Evolutionary conservation across 2,113 vertebrate genomes (phyloP).

Genomic region (Hipposideros armiger): DNA sequence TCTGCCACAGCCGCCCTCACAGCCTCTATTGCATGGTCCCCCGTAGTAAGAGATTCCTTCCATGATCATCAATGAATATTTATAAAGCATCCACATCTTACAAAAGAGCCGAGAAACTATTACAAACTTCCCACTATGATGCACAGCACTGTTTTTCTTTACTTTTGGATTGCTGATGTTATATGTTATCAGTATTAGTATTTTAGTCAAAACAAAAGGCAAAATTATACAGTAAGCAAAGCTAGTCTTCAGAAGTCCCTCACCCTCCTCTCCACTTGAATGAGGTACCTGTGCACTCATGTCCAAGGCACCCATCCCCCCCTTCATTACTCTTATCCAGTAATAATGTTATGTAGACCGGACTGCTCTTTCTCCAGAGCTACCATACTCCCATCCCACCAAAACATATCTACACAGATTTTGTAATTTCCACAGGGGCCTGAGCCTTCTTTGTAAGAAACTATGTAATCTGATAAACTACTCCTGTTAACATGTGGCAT

Average conservation of each 20-base stretch:
- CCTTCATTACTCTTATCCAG: background rate
- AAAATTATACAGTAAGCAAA: conserved; percentile 23
- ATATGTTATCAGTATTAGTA: background rate
- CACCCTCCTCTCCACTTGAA: background rate
- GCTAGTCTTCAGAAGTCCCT: background rate
- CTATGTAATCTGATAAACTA: conserved; percentile 24
- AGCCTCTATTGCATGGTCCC: background rate
- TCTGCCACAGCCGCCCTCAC: background rate
- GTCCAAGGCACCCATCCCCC: background rate
- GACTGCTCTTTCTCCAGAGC: background rate
- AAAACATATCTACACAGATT: background rate
- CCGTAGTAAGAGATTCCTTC: background rate
- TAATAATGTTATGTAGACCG: background rate
- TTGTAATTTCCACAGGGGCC: background rate
- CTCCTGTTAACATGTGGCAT: background rate
- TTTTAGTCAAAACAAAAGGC: background rate
- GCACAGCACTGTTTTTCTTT: conserved; percentile 17
- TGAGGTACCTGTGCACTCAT: background rate
- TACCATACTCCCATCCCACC: background rate
- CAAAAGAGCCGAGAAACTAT: conserved; percentile 40
- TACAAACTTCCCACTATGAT: background rate
- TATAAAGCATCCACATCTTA: background rate
- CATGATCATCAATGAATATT: background rate
- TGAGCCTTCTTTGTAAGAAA: conserved; percentile 16
- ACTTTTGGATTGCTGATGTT: conserved; percentile 10